Base-by-base conservation (phyloP, 2,113 vertebrate genomes). In the Candoia aspera region DNA sequence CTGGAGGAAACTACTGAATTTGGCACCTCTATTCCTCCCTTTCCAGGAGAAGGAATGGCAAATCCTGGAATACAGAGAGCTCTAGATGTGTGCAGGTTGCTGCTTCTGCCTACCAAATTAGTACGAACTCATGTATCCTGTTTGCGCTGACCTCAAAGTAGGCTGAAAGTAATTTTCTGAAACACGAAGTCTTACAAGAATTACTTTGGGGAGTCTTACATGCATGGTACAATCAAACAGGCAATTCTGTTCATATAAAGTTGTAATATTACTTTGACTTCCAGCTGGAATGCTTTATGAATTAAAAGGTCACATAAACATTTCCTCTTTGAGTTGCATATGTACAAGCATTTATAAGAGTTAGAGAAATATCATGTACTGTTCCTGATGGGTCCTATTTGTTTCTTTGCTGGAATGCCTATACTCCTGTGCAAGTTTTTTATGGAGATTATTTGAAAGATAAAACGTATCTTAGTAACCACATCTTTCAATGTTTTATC, bases 101-200 rank as follows among this genome's bases (percentile, higher is more conserved):
- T 62, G 73, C 8, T 60, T 5, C 8, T 42, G 6, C 33, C 62
- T 53, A 29, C 29, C n/a, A 62, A 91, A 93, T 96, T 94, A 96
- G 90, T 94, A 94, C 93, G 93, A 97, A 93, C 88, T 92, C 90
- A 60, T 86, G 13, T 94, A 92, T 96, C 84, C 95, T 94, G 68
- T 95, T 95, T 96, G 95, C 94, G 87, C 58, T 91, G 88, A 91
- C 91, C 94, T 95, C 95, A 96, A 95, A 95, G 84, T 86, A 87
- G 85, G 87, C 87, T 93, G 95, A 96, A 95, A 95, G 95, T 95
- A 95, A 94, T 97, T 95, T 93, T 95, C 92, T 92, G 93, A 91
- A 88, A 90, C 60, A 93, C 83, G 91, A 91, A 86, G 94, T 91
- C 85, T 87, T 91, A 46, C 15, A 88, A 90, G 93, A 95, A 90